Base-by-base conservation (phyloP, 2,113 vertebrate species). In the Cairina moschata region DNA sequence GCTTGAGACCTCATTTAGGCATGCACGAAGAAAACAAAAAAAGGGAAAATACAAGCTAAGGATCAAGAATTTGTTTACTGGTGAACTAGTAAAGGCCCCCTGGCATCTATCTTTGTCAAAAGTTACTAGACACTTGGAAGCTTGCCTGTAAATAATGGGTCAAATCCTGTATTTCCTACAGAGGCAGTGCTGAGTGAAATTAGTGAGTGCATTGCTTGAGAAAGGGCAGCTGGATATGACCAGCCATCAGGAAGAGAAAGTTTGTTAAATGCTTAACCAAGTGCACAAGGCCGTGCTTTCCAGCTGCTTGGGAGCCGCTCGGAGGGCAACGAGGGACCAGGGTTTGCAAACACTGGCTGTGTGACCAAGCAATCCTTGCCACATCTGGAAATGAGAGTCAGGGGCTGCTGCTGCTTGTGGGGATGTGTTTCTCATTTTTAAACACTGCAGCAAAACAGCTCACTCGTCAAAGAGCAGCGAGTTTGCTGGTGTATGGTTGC, bases 301-400 rank as follows among this genome's bases (percentile, higher is more conserved):
- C 31, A 74, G 29, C 36, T 74, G 60, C 31, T 1, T 13, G 58
- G 65, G 22, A 71, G 18, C 9, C 0, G 4, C 31, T 42, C 28
- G 20, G 7, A 22, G 60, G 31, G 66, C 63, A 63, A 72, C 50
- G 10, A 28, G 14, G 11, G 48, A 56, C 11, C 31, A 48, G 62
- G 55, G 75, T 16, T 25, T 69, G 46, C 4, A 11, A 66, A 21
- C 29, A 17, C 2, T 21, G 22, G 46, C 36, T 78, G 55, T 52
- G 44, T 68, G 77, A 60, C 34, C 2, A 2, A 83, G 78, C 18
- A 76, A 34, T 13, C 71, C 4, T 3, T 73, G 25, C 18, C 42
- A 56, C 87, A 91, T 83, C 82, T 88, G 95, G 62, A 83, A 89
- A 91, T 76, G 77, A 73, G 66, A 56, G 74, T 91, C 81, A 84